phyloP scores from a whole-genome alignment of 2,888 invertebrate genomes.

The Cephalotes varians region DNA sequence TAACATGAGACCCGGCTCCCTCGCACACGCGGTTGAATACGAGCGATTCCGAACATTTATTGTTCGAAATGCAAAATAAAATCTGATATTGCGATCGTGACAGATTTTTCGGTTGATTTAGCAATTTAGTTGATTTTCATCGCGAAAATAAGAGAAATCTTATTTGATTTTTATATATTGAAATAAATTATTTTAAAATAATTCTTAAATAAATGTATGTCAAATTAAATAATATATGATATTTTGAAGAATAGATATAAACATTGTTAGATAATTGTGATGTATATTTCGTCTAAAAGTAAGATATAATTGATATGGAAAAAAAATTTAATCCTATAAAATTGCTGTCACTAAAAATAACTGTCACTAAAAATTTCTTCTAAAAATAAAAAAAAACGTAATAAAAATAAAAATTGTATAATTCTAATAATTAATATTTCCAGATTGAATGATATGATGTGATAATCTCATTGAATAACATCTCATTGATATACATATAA shows the following conservation, averaged over 20 bases:
- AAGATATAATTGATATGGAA: neutral
- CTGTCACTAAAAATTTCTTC: neutral
- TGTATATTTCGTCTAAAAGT: neutral
- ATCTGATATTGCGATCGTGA: slow-evolving; percentile 8
- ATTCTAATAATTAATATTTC: neutral
- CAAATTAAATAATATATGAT: neutral
- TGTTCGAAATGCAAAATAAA: slow-evolving; percentile 25
- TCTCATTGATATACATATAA: neutral
- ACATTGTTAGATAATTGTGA: neutral
- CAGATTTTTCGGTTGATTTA: slow-evolving; percentile 2
- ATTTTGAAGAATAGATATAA: neutral
- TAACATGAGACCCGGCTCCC: slow-evolving; percentile 51
- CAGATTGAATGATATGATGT: neutral
- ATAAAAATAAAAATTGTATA: neutral
- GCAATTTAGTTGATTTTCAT: neutral
- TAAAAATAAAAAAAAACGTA: neutral
- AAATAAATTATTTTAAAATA: neutral
- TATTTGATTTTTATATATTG: neutral
- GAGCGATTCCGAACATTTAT: slow-evolving; percentile 17
- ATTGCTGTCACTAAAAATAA: neutral
- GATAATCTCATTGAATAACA: neutral
- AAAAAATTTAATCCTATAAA: neutral
- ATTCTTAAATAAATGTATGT: neutral
- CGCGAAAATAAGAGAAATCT: neutral
- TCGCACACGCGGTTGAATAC: slow-evolving; percentile 27